phyloP scores from a whole-genome alignment of 2,888 invertebrate genomes.

The Mythimna vitellina region DNA sequence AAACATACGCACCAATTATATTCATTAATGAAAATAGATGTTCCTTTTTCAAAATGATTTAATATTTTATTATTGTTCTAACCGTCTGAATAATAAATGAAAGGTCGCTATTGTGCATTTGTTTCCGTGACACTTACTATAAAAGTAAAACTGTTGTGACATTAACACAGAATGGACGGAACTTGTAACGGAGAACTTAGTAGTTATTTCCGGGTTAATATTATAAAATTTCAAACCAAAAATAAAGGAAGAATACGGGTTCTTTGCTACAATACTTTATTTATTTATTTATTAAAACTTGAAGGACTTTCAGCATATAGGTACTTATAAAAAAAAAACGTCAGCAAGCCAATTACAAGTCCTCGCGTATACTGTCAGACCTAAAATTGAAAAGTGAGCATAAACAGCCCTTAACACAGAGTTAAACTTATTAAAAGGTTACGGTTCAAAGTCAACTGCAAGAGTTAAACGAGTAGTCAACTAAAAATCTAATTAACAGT shows the following conservation, averaged over 20 bases:
- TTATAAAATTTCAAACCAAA: neutral
- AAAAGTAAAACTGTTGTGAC: neutral
- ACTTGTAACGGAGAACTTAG: neutral
- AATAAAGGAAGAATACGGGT: neutral
- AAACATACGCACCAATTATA: slow-evolving; percentile 59
- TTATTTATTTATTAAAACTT: too few relatives aligned
- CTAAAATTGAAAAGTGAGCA: too few relatives aligned
- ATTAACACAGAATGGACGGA: slow-evolving; percentile 10
- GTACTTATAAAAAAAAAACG: too few relatives aligned
- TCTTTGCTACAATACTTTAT: neutral
- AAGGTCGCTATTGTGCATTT: slow-evolving; percentile 2
- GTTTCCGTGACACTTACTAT: slow-evolving; percentile 8
- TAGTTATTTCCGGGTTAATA: neutral
- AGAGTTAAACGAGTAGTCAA: too few relatives aligned
- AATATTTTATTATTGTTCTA: slow-evolving; percentile 15
- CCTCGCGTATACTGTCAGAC: too few relatives aligned
- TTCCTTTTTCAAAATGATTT: slow-evolving; percentile 17
- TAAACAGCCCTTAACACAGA: too few relatives aligned
- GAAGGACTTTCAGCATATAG: too few relatives aligned
- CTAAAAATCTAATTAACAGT: too few relatives aligned
- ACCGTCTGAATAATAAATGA: slow-evolving; percentile 10
- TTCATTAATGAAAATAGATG: slow-evolving; percentile 45
- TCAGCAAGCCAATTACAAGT: too few relatives aligned
- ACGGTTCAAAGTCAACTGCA: too few relatives aligned
- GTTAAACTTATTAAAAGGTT: too few relatives aligned